Base-by-base conservation (phyloP, 2,888 invertebrate genomes). In the Tenthredo mesomela region DNA sequence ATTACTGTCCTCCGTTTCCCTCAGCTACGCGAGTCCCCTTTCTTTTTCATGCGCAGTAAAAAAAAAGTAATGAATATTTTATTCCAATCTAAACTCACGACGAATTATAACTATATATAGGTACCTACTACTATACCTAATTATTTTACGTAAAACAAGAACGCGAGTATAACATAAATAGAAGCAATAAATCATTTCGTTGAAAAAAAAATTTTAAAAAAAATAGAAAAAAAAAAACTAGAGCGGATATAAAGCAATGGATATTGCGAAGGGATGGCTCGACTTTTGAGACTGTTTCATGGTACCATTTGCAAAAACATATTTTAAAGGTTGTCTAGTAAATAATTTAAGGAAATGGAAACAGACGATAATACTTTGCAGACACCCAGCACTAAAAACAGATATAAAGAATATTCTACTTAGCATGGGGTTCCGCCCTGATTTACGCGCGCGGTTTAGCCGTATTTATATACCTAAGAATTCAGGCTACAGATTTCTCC, bases 401-500 rank as follows among this genome's bases (percentile, higher is more conserved):
- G 47, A 47, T 37, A 80, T 80, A 50, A 80, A 80, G 80, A 80
- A 80, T 61, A 80, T 61, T 40, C 61, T 80, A 80, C 80, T 80
- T 80, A 80, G 80, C 80, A 80, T 61, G 40, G 58, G 61, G 80
- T 80, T 80, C 37, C 58, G 58, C 61, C 80, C 80, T 80, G 80
- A 80, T 61, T 80, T 80, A 80, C 58, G 80, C 61, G 21, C 61
- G 80, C 12, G 80, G 58, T 80, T 80, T 80, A 80, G 50, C 80
- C 61, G 80, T 80, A 80, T 80, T 80, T 77, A 77, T 58, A 77
- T 73, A 73, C 71, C 54, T 54, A 33, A 80, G 80, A 80, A 61
- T 80, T 61, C 80, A 80, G n/a, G 78, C 29, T 80, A 61, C 61
- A 80, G 80, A 80, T 80, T 80, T 80, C 80, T 80, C 80, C 21